Evolutionary conservation across 2,888 invertebrate species (phyloP).

Genomic region (Caenorhabditis macrosperma): DNA sequence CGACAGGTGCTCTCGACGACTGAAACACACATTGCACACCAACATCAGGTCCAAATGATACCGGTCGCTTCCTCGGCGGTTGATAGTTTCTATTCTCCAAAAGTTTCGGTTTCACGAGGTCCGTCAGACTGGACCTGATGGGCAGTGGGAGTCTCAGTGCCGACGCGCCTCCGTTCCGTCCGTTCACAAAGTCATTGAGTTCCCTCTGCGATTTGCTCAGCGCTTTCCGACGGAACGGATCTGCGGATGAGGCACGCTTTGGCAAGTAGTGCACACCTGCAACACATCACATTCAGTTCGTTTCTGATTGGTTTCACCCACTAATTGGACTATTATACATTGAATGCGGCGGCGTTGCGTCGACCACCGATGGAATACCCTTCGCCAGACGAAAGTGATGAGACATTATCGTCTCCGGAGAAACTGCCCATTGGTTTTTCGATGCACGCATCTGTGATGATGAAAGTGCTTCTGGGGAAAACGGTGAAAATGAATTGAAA

Average conservation of each 20-base stretch:
- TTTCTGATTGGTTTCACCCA: conserved; percentile 24
- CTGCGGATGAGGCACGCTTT: conserved; percentile 63
- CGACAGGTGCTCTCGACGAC: conserved; percentile 12
- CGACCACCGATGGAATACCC: conserved; percentile 60
- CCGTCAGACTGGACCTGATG: conserved; percentile 56
- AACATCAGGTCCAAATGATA: too few species aligned
- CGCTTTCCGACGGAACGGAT: conserved; percentile 49
- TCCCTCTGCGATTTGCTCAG: conserved; percentile 63
- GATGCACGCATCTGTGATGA: conserved; percentile 59
- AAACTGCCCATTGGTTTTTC: conserved; percentile 64
- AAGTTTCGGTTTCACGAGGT: conserved; percentile 62
- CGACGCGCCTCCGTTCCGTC: conserved; percentile 18
- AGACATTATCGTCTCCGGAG: conserved; percentile 67
- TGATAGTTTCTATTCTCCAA: conserved; percentile 63
- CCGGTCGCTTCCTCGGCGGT: conserved; percentile 54
- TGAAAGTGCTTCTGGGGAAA: conserved; percentile 4
- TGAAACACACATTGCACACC: conserved; percentile 2
- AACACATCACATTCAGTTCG: neutral
- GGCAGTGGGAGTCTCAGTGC: conserved; percentile 49
- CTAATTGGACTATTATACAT: conserved; percentile 71
- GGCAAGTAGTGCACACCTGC: conserved; percentile 67
- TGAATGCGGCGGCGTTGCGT: conserved; percentile 64
- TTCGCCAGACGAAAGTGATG: conserved; percentile 66
- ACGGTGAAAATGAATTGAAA: neutral
- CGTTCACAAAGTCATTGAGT: conserved; percentile 62